Evolutionary conservation across 2,113 vertebrate species (phyloP), one percentile per base, ranked within the genome.

Genomic region (Chionomys nivalis): DNA sequence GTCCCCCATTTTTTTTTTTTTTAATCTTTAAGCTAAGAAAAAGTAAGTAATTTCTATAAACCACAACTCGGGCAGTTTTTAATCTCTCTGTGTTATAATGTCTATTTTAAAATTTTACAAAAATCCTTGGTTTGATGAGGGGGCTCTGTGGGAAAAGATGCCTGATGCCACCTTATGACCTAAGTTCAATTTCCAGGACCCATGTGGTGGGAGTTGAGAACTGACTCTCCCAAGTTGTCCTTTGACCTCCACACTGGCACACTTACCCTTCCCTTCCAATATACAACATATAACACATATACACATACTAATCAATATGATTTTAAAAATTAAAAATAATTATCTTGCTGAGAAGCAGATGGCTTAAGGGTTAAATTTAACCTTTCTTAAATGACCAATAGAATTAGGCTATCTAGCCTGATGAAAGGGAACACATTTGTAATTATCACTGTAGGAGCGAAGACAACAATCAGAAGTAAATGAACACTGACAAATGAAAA

Each of bases 311-410:
- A n/a, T 39, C 70, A 61, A 82, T 26, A 17, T 66, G 42, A 86
- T 47, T 44, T 36, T 87, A 87, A 68, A 87, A 68, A 49, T 66
- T n/a, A 63, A 61, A 83, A 83, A 39, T 66, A 95, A 86, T 68
- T 91, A 61, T 75, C 91, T 91, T 93, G 44, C 19, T 5, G 76
- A 76, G 96, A 42, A 33, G 94, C 93, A 92, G 92, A 92, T 36
- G 79, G 92, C 94, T 96, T 77, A 93, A 66, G 90, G 93, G 94
- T 97, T 96, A 4, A 97, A 97, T 97, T 97, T 97, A 98, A 96
- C 89, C 87, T 24, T 93, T 78, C 95, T 88, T 5, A 95, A 97
- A 97, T 87, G 52, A 58, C 44, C 1, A 55, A 75, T 44, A 96
- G 58, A 96, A 95, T 89, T 88, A 87, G 61, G 78, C 19, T 94